Base-by-base conservation (phyloP, 2,113 vertebrate species). In the Garra rufa region DNA sequence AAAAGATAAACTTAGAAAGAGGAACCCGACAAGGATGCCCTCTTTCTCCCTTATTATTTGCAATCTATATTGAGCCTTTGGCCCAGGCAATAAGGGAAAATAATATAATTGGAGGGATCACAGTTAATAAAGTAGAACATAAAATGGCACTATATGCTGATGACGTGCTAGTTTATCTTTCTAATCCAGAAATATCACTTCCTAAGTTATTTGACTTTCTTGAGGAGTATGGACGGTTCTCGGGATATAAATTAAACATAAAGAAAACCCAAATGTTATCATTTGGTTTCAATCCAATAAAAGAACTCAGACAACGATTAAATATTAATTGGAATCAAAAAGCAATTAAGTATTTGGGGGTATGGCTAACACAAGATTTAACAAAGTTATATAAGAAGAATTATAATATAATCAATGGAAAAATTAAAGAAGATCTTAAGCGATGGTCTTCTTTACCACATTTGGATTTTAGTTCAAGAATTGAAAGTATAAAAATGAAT, bases 281-380 rank as follows among this genome's bases (percentile, higher is more conserved):
- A 63, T 14, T 24, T 28, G 59, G 59, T 28, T 63, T 28, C n/a
- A 26, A 11, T 63, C 59, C 59, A 63, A 63, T 28, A 63, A 63
- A 63, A 28, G 10, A 63, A 24, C 9, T 63, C 14, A 63, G 9
- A 28, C 59, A 63, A 63, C 3, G 4, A 26, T 63, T 63, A 63
- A 24, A 63, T 63, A 13, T 63, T 14, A 14, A 6, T 63, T 63
- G 59, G 59, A 63, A 63, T 63, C 24, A 63, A 28, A 63, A 14
- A 14, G 3, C 24, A 28, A 13, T 28, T 9, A 14, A 26, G 26
- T 28, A 63, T 28, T 0, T 28, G 11, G 4, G 24, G 4, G 59
- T 28, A 28, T 63, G 59, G 24, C 14, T 63, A 63, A 61, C 57
- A 26, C n/a, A 61, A 63, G 59, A 63, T 63, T 63, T 63, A 63